Percentiles rank a stretch among this genome's conserved stretches.
Conservation (phyloP, 2,113 vertebrate species). For the Phyllopteryx taeniolatus region DNA sequence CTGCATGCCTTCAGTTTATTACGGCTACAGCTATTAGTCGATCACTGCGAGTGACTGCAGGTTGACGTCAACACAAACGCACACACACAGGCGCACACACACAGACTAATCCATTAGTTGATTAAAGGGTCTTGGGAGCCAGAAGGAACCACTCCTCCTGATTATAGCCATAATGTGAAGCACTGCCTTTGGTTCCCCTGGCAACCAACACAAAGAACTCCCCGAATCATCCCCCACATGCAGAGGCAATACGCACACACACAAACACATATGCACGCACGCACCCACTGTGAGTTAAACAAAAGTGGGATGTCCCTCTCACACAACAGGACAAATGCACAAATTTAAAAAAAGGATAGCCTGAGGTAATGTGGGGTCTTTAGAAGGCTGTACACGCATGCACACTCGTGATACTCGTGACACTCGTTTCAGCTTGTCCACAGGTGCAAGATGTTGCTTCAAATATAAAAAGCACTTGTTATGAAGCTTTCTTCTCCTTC, state of each 20-base stretch:
- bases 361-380: conserved; percentile 25
- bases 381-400: conserved; percentile 24
- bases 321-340: conserved; percentile 6
- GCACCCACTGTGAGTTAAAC: neutral
- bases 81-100: conserved; percentile 18
- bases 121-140: conserved; percentile 47
- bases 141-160: conserved; percentile 55
- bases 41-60: conserved; percentile 17
- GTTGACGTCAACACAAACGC: conserved; percentile 22
- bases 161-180: conserved; percentile 57
- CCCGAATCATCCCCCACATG: conserved; percentile 30
- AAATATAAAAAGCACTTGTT: neutral
- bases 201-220: conserved; percentile 54
- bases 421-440: conserved; percentile 20
- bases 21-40: conserved; percentile 17
- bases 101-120: conserved; percentile 56
- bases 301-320: neutral
- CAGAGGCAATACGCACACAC: neutral
- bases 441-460: conserved; percentile 16
- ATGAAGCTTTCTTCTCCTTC: neutral
- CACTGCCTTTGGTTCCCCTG: conserved; percentile 34
- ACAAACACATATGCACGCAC: conserved; percentile 1
- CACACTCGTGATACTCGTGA: neutral
- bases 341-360: conserved; percentile 32
- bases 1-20: conserved; percentile 49